Evolutionary conservation across 2,797 vertebrate species (phyloP), one percentile per base, ranked within the genome.

Genomic region (Peromyscus aztecus): DNA sequence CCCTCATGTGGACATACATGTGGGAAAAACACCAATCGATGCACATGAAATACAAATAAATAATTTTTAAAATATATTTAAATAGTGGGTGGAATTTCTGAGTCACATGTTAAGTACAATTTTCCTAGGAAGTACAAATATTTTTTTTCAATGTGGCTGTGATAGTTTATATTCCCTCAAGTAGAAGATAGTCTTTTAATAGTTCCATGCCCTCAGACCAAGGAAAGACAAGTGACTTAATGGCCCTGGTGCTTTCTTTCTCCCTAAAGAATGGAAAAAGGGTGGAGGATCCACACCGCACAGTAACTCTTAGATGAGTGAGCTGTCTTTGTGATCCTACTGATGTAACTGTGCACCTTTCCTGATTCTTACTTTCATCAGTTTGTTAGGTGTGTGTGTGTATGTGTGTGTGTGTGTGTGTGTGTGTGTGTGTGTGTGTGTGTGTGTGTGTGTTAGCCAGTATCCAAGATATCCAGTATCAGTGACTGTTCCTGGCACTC

Each of bases 51-150:
- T 71, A 71, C 67, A 69, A 69, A 69, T 71, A 23, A 37, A 71
- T 37, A 71, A 11, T 11, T 37, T 67, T 37, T 4, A 71, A 71
- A 37, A 40, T n/a, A 11, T 23, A 19, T 73, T 89, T 94, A 29
- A 4, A 49, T 46, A 31, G 12, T 17, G 9, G 82, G 29, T 73
- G 27, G 29, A 92, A 91, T 78, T 94, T 16, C 76, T 52, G 6
- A 40, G 85, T 80, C 17, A 78, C 1, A 37, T 29, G 34, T 61
- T 78, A 5, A n/a, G 29, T 6, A 65, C 65, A 84, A 29, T 34
- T 91, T 6, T 59, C 59, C 71, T 84, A 85, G 71, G 49, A 96
- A 92, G 89, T 78, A 29, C 37, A 96, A 86, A 21, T 76, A 46
- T 40, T 86, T 71, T 46, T 75, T 88, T 57, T 55, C 23, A 55